Base-by-base conservation (phyloP, 2,888 invertebrate species). In the Dusona sp. region DNA sequence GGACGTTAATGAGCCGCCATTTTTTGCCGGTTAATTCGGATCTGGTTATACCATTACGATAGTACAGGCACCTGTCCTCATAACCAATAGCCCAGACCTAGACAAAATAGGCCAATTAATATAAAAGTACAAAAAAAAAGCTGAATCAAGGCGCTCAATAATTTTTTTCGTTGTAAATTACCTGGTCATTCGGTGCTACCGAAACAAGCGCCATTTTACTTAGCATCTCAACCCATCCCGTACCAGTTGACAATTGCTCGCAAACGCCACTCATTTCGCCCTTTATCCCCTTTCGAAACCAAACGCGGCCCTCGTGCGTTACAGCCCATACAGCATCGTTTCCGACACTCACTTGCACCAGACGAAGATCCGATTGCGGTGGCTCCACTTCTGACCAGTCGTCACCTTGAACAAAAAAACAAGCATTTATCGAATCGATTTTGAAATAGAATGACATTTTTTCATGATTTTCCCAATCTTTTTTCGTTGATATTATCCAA, bases 181-280 rank as follows among this genome's bases (percentile, higher is more conserved):
- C 96, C 95, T 98, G 98, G 95, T 98, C 98, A 94, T 98, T 98
- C 19, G 96, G 95, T 48, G 98, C 97, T 82, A 98, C 97, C n/a
- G 98, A 97, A 70, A 98, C 95, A 92, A 97, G 95, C 33, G 96
- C 95, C 96, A 98, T 97, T 93, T 97, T 96, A 68, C 98, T 98
- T 86, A 98, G 97, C 96, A 98, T 98, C 95, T 98, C 97, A 42
- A 98, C 96, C 98, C 98, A 98, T 38, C 97, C 97, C 91, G 95
- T 97, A 6, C 98, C 98, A 90, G 96, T 96, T 11, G 98, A 97
- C 83, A 97, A 95, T 92, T 96, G 96, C 94, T 97, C 97, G 90
- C 97, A 97, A 85, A 96, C 95, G 6, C 97, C 97, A 33, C 97
- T 96, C 95, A 93, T 96, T 96, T 75, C 97, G 96, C 95, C 97